These are phyloP conservation scores for Pseudopodoces humilis DNA, from an alignment of 2,113 vertebrate genomes.

Conservation along the genomic window DNA sequence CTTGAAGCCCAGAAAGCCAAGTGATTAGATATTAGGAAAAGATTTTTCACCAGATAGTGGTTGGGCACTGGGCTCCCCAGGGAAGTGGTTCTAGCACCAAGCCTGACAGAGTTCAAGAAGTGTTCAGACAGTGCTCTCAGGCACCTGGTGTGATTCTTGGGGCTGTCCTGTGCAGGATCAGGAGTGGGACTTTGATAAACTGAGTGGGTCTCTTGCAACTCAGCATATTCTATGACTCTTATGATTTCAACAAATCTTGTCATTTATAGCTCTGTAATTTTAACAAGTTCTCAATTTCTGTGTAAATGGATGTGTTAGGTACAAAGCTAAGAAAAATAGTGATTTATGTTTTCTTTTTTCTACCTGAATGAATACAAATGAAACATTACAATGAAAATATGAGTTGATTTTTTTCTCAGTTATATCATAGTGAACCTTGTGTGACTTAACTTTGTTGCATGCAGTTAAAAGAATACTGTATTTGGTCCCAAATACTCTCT, in stretches of 20 bases:
- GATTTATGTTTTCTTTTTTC: not conserved
- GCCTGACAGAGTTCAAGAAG: not conserved
- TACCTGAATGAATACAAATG: not conserved
- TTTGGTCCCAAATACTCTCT: not conserved
- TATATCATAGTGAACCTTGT: not conserved
- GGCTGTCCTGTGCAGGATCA: not conserved
- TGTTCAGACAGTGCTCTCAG: not conserved
- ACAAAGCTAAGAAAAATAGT: not conserved
- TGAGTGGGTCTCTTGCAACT: not conserved
- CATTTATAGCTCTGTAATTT: not conserved
- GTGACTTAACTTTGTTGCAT: not conserved
- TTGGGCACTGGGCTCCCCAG: not conserved
- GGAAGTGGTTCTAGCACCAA: not conserved
- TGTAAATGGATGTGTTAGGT: not conserved
- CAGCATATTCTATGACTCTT: not conserved
- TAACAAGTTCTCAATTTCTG: not conserved
- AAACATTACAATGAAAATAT: not conserved
- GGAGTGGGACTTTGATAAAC: not conserved
- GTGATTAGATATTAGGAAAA: not conserved
- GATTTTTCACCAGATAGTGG: not conserved
- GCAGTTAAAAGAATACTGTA: not conserved
- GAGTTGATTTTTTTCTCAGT: not conserved
- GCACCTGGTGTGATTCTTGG: not conserved
- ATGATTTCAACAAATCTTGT: not conserved
- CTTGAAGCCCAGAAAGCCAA: not conserved